These are phyloP conservation scores for Drosophila algonquin DNA, from an alignment of 2,888 invertebrate genomes.

Conservation along the genomic window DNA sequence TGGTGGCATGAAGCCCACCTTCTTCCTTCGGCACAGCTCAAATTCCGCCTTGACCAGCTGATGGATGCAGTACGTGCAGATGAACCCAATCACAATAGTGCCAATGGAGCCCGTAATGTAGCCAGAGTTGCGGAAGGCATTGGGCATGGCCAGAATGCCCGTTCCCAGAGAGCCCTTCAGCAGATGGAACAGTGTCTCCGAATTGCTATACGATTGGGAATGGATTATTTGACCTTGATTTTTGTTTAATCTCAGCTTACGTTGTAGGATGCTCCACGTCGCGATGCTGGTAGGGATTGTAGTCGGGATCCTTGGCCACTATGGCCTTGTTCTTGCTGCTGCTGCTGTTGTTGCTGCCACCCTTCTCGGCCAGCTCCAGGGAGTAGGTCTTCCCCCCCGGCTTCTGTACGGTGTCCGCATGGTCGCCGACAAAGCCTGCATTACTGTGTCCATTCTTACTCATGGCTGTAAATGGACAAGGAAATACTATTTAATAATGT, in stretches of 20 bases:
- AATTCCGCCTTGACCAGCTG: constrained; percentile 88
- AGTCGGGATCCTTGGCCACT: constrained; percentile 82
- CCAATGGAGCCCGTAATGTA: constrained; percentile 89
- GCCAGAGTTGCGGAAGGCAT: constrained; percentile 88
- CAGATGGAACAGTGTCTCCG: constrained; percentile 94
- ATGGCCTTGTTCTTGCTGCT: constrained; percentile 64
- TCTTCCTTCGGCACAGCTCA: constrained; percentile 86
- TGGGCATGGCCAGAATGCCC: constrained; percentile 94
- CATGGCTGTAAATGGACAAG: constrained; percentile 62
- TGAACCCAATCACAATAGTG: constrained; percentile 92
- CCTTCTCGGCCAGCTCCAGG: constrained; percentile 82
- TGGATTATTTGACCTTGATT: background rate
- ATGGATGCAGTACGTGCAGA: constrained; percentile 98
- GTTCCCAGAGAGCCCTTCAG: constrained; percentile 97
- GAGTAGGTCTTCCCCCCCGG: constrained; percentile 69
- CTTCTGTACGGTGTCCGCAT: constrained; percentile 71
- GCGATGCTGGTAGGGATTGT: constrained; percentile 89
- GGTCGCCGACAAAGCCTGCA: constrained; percentile 82
- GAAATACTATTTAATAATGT: constrained; percentile 1
- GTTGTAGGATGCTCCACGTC: constrained; percentile 88
- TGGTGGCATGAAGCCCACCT: constrained; percentile 64
- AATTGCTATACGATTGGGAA: constrained; percentile 86
- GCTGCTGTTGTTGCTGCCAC: constrained; percentile 35
- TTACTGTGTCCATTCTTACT: constrained; percentile 83
- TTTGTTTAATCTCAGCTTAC: constrained; percentile 84